Evolutionary conservation across 2,888 invertebrate species (phyloP), one percentile per base, ranked within the genome.

Genomic region (Chaetogeoica ovagalla): DNA sequence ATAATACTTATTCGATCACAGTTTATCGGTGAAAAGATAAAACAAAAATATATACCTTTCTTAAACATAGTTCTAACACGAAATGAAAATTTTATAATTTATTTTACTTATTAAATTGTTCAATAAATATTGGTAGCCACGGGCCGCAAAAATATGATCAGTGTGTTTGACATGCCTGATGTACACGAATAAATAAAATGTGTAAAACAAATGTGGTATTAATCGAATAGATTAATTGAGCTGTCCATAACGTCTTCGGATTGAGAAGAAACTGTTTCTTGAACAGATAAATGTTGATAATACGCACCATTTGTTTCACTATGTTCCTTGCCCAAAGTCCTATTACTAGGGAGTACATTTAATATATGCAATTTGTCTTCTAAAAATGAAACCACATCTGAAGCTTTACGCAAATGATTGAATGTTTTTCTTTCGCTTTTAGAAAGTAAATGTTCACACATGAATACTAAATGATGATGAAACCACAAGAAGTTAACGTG

Each of bases 401-500:
- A 87, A 85, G 91, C 91, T 81, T 88, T 90, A 83, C 90, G 90
- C 30, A 96, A 88, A 83, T 90, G 89, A 86, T 97, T 97, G 85
- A 98, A 96, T 71, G 91, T 87, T 83, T 90, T 88, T 84, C 94
- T 91, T 84, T 94, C 91, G 72, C 89, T 87, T 84, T 91, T 92
- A 0, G 91, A 89, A 84, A 97, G 88, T 60, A 93, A 86, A 86
- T 92, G 93, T 84, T 96, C 95, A 84, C 96, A 89, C 98, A 98
- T 98, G 86, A 96, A 97, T 73, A 96, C 94, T 83, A 98, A 89
- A 87, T 98, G 98, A 86, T 98, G 97, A 87, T 98, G 98, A 85
- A 98, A 96, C 85, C 91, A 91, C 83, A 93, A 91, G 86, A 94
- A 97, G 73, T 86, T 88, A 11, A 69, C 63, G 23, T 82, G 82